Conservation (phyloP, 2,888 invertebrate species). For the Odontothrips loti region DNA sequence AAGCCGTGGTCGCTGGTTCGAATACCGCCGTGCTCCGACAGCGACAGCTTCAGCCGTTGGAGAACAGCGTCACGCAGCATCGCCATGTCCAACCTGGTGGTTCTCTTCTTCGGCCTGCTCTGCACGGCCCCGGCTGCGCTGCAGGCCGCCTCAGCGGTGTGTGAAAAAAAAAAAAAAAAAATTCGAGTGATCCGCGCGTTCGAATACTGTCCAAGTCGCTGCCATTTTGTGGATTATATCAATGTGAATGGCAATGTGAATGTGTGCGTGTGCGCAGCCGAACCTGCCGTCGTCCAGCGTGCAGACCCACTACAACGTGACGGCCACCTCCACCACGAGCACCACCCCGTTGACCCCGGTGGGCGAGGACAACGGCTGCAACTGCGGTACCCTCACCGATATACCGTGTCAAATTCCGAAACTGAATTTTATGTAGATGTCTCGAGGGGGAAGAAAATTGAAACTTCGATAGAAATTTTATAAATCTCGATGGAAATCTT, state of each 20-base stretch:
- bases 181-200: not conserved
- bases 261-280: constrained; percentile 30
- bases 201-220: too few relatives aligned
- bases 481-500: too few relatives aligned
- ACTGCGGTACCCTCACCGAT: not conserved
- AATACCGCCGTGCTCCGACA: not conserved
- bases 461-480: too few relatives aligned
- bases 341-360: not conserved
- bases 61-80: too few relatives aligned
- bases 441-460: too few relatives aligned
- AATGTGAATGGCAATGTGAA: not conserved
- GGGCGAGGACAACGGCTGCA: constrained; percentile 32
- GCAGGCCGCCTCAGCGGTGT: not conserved
- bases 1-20: not conserved
- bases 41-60: too few relatives aligned
- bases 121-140: not conserved
- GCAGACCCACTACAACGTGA: constrained; percentile 41
- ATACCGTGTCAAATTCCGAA: too few relatives aligned
- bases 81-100: not conserved
- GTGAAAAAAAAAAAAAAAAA: not conserved
- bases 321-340: not conserved
- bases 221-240: too few relatives aligned
- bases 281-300: constrained; percentile 38
- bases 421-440: too few relatives aligned
- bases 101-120: not conserved